Evolutionary conservation across 1,140 invertebrate genomes (phyloP).

Genomic region (Asobara japonica): DNA sequence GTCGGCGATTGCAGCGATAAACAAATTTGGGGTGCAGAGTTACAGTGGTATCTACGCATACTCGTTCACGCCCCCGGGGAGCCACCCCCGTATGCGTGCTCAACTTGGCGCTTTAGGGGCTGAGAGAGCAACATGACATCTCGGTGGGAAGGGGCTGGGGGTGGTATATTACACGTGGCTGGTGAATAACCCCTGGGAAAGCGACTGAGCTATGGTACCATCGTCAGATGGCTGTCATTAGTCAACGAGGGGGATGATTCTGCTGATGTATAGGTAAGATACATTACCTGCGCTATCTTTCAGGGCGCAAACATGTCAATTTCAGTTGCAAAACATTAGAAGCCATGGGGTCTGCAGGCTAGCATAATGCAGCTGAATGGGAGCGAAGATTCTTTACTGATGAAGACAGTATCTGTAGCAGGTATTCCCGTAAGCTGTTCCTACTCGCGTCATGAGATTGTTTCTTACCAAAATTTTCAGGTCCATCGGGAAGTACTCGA

Average conservation of each 20-base stretch:
- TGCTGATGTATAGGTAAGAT: background rate
- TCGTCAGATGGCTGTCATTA: constrained; percentile 35
- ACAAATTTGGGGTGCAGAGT: constrained; percentile 1
- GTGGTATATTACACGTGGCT: constrained; percentile 20
- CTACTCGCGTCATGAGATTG: too few relatives aligned
- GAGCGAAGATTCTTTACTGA: too few relatives aligned
- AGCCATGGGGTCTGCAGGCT: too few relatives aligned
- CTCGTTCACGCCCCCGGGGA: constrained; percentile 22
- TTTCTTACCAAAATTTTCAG: too few relatives aligned
- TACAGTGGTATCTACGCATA: background rate
- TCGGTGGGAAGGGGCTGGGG: background rate
- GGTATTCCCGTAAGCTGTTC: too few relatives aligned
- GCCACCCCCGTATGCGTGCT: constrained; percentile 30
- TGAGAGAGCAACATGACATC: constrained; percentile 1
- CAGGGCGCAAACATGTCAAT: background rate
- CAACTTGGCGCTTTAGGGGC: background rate
- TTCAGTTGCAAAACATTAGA: background rate
- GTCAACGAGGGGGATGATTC: constrained; percentile 23
- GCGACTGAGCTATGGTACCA: constrained; percentile 14
- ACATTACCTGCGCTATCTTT: constrained; percentile 7
- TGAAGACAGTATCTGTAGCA: too few relatives aligned
- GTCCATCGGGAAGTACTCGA: too few relatives aligned
- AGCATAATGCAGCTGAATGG: too few relatives aligned
- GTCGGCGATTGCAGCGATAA: constrained; percentile 5
- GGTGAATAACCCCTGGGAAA: constrained; percentile 29